Evolutionary conservation across 1,140 invertebrate species (phyloP).

Genomic region (Potamilus streckersoni): DNA sequence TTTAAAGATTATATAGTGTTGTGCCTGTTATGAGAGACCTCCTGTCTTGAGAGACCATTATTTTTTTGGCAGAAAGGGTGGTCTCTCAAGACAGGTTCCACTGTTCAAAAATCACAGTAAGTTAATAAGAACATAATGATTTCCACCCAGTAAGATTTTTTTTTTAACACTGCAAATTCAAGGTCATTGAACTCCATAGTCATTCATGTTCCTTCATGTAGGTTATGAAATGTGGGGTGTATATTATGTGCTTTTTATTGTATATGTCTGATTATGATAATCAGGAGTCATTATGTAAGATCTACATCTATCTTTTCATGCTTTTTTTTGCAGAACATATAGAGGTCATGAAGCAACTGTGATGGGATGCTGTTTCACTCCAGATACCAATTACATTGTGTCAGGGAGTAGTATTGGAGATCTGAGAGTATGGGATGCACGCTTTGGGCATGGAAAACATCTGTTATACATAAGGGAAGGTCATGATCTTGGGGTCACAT

Average conservation of each 20-base stretch:
- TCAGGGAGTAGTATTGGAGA: slow-evolving; percentile 78
- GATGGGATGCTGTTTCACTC: slow-evolving; percentile 74
- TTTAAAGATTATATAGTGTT: too few species aligned
- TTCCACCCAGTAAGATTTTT: too few species aligned
- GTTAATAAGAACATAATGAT: too few species aligned
- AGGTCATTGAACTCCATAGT: too few species aligned
- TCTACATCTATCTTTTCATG: neutral
- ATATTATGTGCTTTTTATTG: too few species aligned
- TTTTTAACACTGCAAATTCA: too few species aligned
- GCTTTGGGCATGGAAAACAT: slow-evolving; percentile 65
- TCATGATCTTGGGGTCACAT: slow-evolving; percentile 81
- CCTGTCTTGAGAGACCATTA: too few species aligned
- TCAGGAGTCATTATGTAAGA: neutral
- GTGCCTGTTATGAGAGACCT: too few species aligned
- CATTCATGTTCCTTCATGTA: neutral
- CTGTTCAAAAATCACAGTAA: too few species aligned
- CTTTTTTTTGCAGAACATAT: slow-evolving; percentile 71
- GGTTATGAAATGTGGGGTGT: neutral
- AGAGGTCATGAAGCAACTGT: slow-evolving; percentile 78
- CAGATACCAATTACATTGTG: slow-evolving; percentile 76
- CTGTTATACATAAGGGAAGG: slow-evolving; percentile 73
- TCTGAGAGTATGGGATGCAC: slow-evolving; percentile 75
- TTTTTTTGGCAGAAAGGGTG: too few species aligned
- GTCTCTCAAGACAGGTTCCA: too few species aligned
- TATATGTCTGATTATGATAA: neutral